phyloP scores from a whole-genome alignment of 2,888 invertebrate genomes.

The Scaptomyza reducta region DNA sequence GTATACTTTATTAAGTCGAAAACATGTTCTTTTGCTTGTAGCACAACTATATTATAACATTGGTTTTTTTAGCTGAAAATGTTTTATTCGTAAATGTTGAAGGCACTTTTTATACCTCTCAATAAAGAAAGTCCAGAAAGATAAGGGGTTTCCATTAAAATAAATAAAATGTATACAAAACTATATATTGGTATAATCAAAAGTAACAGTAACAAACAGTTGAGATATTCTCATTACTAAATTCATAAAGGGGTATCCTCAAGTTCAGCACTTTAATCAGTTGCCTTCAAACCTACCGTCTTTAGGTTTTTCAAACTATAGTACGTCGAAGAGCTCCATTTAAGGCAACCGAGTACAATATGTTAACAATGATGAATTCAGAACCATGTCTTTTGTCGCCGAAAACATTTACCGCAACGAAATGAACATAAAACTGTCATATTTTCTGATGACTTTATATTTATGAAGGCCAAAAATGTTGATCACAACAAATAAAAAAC shows the following conservation, averaged over 20 bases:
- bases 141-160: no score
- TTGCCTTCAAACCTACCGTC: not conserved
- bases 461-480: conserved; percentile 77
- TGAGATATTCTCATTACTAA: not conserved
- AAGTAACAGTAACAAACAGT: no score
- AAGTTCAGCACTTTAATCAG: not conserved
- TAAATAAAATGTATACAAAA: not conserved
- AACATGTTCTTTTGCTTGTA: conserved; percentile 14
- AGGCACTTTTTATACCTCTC: not conserved
- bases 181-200: not conserved
- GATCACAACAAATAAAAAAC: conserved; percentile 36
- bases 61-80: not conserved
- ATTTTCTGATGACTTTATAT: conserved; percentile 81
- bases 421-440: conserved; percentile 80
- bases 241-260: not conserved
- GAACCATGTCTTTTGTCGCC: conserved; percentile 75
- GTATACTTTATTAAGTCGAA: conserved; percentile 8
- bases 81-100: not conserved
- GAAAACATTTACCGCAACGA: conserved; percentile 77
- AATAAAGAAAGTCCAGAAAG: no score
- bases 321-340: conserved; percentile 39
- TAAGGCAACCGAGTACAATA: conserved; percentile 56
- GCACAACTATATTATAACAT: conserved; percentile 14
- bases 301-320: conserved; percentile 8
- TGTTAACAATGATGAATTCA: conserved; percentile 74